A percentile compares a stretch with the other conserved stretches of the same genome.
These are phyloP conservation scores for Hestina assimilis DNA, from an alignment of 1,140 invertebrate species.

Conservation along the genomic window DNA sequence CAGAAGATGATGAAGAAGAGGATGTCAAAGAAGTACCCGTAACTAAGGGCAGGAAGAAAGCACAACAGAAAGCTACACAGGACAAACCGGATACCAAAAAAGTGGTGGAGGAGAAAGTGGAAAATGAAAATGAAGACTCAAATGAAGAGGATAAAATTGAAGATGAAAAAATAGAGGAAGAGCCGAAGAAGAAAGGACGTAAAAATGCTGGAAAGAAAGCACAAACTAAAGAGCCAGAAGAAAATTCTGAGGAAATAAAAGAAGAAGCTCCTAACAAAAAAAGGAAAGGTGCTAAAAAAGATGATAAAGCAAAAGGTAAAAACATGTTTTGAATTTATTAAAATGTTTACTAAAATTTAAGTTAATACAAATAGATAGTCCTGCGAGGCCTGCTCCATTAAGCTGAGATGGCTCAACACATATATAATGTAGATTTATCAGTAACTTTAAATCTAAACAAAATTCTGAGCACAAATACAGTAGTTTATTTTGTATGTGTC, in stretches of 20 bases:
- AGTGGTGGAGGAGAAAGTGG: conserved; percentile 7
- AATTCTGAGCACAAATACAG: too few relatives aligned
- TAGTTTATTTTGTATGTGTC: too few relatives aligned
- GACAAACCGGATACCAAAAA: conserved; percentile 34
- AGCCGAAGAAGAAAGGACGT: conserved; percentile 47
- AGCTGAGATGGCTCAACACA: too few relatives aligned
- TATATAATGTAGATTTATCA: too few relatives aligned
- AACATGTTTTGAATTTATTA: not conserved
- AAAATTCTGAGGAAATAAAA: conserved; percentile 38
- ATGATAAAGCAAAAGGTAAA: conserved; percentile 54
- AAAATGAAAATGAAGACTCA: conserved; percentile 24
- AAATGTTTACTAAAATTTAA: not conserved
- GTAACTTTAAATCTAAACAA: too few relatives aligned
- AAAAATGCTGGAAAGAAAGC: conserved; percentile 56
- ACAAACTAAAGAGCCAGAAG: conserved; percentile 43
- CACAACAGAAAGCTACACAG: conserved; percentile 39
- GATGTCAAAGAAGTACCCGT: conserved; percentile 37
- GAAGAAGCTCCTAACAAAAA: conserved; percentile 43
- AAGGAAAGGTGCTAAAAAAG: conserved; percentile 47
- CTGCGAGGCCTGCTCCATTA: too few relatives aligned
- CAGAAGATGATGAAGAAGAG: conserved; percentile 45
- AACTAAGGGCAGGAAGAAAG: conserved; percentile 56
- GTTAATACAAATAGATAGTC: not conserved
- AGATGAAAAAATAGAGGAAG: conserved; percentile 36
- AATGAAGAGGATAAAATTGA: conserved; percentile 22